Evolutionary conservation across 2,888 invertebrate species (phyloP), one percentile per base, ranked within the genome.

Genomic region (Cyclophora albipunctata): DNA sequence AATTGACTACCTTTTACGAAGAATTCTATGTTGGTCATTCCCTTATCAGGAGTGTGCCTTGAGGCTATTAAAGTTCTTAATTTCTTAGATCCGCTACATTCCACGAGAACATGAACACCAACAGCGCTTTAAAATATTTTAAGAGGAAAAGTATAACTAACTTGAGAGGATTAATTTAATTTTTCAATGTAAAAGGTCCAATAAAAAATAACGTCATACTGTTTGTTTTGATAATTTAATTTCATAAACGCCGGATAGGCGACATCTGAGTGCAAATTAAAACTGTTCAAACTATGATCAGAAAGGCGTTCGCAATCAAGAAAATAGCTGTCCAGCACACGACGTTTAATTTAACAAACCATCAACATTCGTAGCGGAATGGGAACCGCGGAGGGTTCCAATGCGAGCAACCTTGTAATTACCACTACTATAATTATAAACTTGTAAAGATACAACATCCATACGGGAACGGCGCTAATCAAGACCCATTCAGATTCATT

Each of bases 311-410:
- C 69, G 72, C 71, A 81, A 80, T 83, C 76, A 77, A 75, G 75
- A 74, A 77, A 75, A 75, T 75, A 73, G 69, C 69, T 71, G 69
- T 69, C 64, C 63, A 62, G 62, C 62, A 65, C 63, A 76, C 71
- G 83, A 85, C 81, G 82, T 85, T 86, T 83, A 84, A 87, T 85
- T 86, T 85, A 83, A 75, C 81, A 75, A 79, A 82, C 79, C 81
- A 76, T 84, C 85, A 84, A 64, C 76, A 80, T 77, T 77, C 63
- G 67, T 68, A 74, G 72, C 74, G 69, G 75, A 78, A 81, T 71
- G 73, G 62, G 74, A 76, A 81, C 76, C 75, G 68, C 70, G 72
- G 73, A 72, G 74, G 74, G 71, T 72, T 73, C 68, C 74, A 81
- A 72, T 79, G 73, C 78, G 72, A 74, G 72, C 74, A 72, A 75